Conservation (phyloP, 1,140 invertebrate genomes). For the Habropoda laboriosa region DNA sequence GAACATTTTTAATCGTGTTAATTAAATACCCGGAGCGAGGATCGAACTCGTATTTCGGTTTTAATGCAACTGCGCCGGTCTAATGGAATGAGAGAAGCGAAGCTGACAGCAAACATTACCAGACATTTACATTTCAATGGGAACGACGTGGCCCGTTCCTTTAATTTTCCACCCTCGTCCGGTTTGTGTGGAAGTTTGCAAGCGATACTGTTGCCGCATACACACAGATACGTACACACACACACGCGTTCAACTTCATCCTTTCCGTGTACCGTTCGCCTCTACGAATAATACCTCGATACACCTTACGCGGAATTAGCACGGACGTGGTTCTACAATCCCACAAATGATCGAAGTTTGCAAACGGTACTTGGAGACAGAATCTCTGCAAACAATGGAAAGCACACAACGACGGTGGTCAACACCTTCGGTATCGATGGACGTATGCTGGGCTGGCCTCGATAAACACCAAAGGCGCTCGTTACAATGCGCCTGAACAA, state of each 20-base stretch:
- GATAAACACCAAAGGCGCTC: conserved; percentile 35
- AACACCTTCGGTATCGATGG: conserved; percentile 21
- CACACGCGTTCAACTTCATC: no score
- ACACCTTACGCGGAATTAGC: conserved; percentile 33
- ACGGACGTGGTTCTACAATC: neutral
- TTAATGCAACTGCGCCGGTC: conserved; percentile 2
- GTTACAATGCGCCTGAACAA: conserved; percentile 23
- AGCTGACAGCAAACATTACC: conserved; percentile 31
- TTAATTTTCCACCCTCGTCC: neutral
- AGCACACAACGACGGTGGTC: neutral
- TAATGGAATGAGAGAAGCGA: conserved; percentile 1
- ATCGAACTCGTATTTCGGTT: conserved; percentile 13
- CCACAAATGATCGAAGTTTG: conserved; percentile 36
- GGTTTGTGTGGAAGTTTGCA: neutral
- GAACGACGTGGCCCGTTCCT: neutral
- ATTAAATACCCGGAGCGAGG: neutral
- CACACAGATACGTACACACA: no score
- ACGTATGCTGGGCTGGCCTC: neutral
- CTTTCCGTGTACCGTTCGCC: neutral
- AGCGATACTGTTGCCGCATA: neutral
- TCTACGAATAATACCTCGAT: neutral
- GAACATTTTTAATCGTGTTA: conserved; percentile 25
- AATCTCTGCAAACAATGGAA: conserved; percentile 30
- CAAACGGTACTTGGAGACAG: conserved; percentile 20
- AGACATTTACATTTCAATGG: conserved; percentile 36